Percentiles rank a stretch among this genome's conserved stretches.
phyloP scores from a whole-genome alignment of 2,113 vertebrate species.

The Ptyas mucosa region DNA sequence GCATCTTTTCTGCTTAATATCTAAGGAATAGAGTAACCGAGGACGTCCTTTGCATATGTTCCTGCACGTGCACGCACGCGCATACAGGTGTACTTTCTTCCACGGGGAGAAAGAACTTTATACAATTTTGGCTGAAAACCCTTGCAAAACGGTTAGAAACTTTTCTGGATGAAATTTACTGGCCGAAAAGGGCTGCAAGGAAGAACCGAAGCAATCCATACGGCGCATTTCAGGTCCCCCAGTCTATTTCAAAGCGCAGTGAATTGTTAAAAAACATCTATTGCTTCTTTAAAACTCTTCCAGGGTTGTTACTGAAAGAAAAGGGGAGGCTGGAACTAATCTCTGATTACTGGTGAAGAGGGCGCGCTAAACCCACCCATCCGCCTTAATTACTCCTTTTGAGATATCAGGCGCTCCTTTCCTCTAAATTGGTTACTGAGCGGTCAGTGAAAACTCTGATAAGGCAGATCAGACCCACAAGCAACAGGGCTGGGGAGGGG shows the following conservation, averaged over 20 bases:
- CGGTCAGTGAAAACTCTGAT: background rate
- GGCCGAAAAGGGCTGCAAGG: background rate
- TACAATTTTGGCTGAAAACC: conserved; percentile 13
- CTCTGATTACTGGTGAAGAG: background rate
- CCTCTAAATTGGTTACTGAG: background rate
- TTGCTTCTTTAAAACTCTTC: background rate
- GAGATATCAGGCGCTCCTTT: background rate
- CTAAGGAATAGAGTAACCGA: background rate
- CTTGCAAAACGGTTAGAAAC: conserved; percentile 56
- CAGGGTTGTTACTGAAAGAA: background rate
- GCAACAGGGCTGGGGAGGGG: background rate
- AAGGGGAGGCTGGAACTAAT: background rate
- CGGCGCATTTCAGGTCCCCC: background rate
- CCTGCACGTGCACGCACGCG: background rate
- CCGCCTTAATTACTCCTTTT: background rate
- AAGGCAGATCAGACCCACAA: background rate
- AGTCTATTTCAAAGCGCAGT: background rate
- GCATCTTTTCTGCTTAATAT: background rate
- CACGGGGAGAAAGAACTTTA: background rate
- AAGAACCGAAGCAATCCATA: background rate
- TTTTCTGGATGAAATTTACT: conserved; percentile 53
- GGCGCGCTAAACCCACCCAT: background rate
- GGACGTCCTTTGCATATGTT: background rate
- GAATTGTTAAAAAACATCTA: background rate
- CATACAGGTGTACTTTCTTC: background rate